A percentile compares a stretch with the other conserved stretches of the same genome.
These are phyloP conservation scores for Drosophila dunni DNA, from an alignment of 1,140 invertebrate genomes.

Conservation along the genomic window DNA sequence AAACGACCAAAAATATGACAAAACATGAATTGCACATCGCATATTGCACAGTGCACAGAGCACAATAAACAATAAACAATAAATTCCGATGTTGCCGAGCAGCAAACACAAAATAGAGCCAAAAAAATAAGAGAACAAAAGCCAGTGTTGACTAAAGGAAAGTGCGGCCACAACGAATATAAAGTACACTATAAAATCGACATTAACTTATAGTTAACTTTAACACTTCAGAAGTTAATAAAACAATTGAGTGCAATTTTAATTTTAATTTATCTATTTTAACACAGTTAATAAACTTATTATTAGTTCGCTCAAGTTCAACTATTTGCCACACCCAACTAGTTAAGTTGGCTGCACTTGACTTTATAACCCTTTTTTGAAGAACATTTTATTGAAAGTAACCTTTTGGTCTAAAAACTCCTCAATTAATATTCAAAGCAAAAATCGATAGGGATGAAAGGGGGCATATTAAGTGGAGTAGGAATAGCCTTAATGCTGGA, in stretches of 20 bases:
- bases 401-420: not conserved
- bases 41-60: conserved; percentile 32
- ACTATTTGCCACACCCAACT: no score
- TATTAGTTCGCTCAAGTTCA: no score
- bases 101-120: conserved; percentile 30
- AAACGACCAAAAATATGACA: conserved; percentile 61
- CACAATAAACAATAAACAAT: conserved; percentile 74
- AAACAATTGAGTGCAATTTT: no score
- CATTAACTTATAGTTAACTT: not conserved
- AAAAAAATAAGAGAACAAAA: conserved; percentile 23
- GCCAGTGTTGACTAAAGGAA: not conserved
- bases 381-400: not conserved
- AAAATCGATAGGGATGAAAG: conserved; percentile 2
- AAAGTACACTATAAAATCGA: conserved; percentile 15
- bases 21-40: conserved; percentile 51
- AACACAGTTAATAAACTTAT: no score
- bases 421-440: not conserved
- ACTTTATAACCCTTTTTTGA: not conserved
- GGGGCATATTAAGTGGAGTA: not conserved
- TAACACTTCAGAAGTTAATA: not conserved
- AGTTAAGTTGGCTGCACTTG: no score
- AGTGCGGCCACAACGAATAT: conserved; percentile 29
- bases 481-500: not conserved
- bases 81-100: conserved; percentile 65
- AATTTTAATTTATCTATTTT: no score